Evolutionary conservation across 92 coral and sea anemone genomes (phyloP).

Genomic region (Porites rus): DNA sequence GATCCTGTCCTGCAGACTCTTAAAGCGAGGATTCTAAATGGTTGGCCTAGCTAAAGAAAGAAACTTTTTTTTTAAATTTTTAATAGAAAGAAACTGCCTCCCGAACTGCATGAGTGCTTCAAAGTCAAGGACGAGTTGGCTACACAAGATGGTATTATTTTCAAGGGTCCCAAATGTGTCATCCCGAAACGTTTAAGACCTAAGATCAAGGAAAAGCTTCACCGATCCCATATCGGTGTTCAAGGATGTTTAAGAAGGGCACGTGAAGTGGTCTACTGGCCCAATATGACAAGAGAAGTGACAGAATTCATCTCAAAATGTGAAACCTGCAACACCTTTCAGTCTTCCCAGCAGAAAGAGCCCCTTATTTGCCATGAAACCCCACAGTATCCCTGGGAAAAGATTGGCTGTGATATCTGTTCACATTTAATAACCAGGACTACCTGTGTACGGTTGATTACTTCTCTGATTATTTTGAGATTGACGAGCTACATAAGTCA

Average conservation of each 20-base stretch:
- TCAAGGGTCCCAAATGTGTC: constrained; percentile 37
- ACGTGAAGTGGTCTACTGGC: constrained; percentile 63
- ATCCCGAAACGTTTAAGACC: constrained; percentile 47
- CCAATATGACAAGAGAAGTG: constrained; percentile 38
- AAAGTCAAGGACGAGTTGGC: too few relatives aligned
- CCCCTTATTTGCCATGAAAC: constrained; percentile 45
- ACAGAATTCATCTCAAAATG: constrained; percentile 43
- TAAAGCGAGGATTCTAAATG: constrained; percentile 44
- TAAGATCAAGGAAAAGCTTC: constrained; percentile 46
- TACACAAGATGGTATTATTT: constrained; percentile 37
- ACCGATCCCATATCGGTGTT: constrained; percentile 52
- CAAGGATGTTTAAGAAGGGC: constrained; percentile 56
- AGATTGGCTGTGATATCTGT: constrained; percentile 53
- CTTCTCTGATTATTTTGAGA: constrained; percentile 52
- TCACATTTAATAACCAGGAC: constrained; percentile 39
- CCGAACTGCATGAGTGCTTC: constrained; percentile 23
- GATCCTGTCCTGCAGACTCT: constrained; percentile 29
- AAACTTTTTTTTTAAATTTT: too few relatives aligned
- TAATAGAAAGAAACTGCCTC: constrained; percentile 28
- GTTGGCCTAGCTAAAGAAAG: constrained; percentile 39
- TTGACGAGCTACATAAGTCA: constrained; percentile 38
- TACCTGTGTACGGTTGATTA: constrained; percentile 61
- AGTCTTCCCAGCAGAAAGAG: constrained; percentile 54
- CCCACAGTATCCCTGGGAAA: constrained; percentile 44
- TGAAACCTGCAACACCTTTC: constrained; percentile 46